Percentiles rank a stretch among this genome's conserved stretches.
Conservation (phyloP, 2,797 vertebrate species). For the Anas bahamensis region DNA sequence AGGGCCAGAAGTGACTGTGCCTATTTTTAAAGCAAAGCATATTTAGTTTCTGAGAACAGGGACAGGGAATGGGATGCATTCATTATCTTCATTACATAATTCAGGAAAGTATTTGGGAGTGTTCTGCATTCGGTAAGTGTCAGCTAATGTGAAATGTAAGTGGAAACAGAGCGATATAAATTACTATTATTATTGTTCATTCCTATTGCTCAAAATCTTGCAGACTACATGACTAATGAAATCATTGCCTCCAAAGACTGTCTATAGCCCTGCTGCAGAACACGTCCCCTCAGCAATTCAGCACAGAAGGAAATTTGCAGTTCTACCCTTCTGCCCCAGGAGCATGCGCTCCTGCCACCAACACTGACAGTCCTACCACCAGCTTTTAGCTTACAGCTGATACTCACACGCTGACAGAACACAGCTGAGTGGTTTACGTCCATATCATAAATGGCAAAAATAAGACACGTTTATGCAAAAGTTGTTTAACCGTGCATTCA, state of each 20-base stretch:
- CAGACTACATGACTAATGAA: background rate
- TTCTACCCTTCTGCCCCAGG: background rate
- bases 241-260: background rate
- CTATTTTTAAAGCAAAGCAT: conserved; percentile 53
- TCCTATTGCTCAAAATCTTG: background rate
- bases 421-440: background rate
- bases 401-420: background rate
- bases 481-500: background rate
- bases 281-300: fast-evolving
- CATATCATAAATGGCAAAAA: background rate
- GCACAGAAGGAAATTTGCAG: background rate
- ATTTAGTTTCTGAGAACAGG: conserved; percentile 66
- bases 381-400: background rate
- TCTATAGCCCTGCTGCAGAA: background rate
- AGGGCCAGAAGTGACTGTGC: conserved; percentile 18
- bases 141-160: conserved; percentile 32
- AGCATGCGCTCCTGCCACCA: background rate
- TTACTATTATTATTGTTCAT: background rate
- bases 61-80: conserved; percentile 42
- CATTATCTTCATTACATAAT: conserved; percentile 51
- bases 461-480: fast-evolving
- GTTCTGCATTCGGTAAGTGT: conserved; percentile 51
- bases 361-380: background rate
- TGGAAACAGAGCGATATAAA: conserved; percentile 25
- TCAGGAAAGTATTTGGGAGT: conserved; percentile 64